phyloP scores from a whole-genome alignment of 1,140 invertebrate species.

The Ridgeia piscesae region DNA sequence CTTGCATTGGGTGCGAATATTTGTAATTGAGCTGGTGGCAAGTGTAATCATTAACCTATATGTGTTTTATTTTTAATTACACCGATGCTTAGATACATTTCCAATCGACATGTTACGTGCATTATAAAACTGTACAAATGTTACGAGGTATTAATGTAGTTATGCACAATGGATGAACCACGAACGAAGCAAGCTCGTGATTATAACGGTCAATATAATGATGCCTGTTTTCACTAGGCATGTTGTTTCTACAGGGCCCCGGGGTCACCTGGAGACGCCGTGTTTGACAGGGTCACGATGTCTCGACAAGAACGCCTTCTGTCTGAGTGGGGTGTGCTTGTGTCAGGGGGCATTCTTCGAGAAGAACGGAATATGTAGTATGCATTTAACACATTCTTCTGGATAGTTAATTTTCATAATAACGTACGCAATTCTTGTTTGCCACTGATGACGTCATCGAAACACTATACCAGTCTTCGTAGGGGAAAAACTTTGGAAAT shows the following conservation, averaged over 20 bases:
- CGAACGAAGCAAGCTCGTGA: too few relatives aligned
- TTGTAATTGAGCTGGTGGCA: background rate
- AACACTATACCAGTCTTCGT: too few relatives aligned
- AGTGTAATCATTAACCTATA: background rate
- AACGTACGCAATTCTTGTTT: too few relatives aligned
- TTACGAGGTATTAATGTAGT: background rate
- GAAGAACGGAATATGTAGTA: slow-evolving; percentile 23
- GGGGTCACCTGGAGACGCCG: slow-evolving; percentile 10
- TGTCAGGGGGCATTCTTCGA: background rate
- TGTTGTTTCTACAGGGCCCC: background rate
- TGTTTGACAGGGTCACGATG: background rate
- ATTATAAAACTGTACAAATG: background rate
- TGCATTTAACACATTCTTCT: background rate
- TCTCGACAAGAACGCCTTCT: background rate
- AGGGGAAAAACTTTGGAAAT: too few relatives aligned
- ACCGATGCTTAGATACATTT: background rate
- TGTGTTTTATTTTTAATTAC: too few relatives aligned
- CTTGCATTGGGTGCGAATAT: background rate
- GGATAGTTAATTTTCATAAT: too few relatives aligned
- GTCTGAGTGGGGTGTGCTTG: background rate
- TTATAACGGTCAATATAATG: too few relatives aligned
- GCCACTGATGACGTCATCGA: too few relatives aligned
- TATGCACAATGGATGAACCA: too few relatives aligned
- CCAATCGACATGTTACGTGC: background rate
- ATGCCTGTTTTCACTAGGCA: too few relatives aligned